Conservation (phyloP, 2,113 vertebrate genomes). For the Pollimyrus isidori region DNA sequence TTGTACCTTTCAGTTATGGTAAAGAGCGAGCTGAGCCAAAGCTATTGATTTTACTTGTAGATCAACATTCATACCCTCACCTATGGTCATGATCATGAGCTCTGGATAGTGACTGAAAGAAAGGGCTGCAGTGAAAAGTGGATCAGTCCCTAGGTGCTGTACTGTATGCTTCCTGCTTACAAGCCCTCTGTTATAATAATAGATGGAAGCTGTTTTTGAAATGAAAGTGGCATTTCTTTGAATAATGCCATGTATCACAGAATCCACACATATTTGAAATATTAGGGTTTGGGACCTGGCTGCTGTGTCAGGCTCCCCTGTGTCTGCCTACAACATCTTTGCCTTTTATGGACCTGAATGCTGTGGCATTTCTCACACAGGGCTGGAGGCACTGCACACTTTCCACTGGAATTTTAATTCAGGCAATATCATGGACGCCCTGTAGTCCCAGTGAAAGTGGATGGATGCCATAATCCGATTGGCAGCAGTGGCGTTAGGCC, state of each 20-base stretch:
- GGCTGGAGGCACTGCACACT: neutral
- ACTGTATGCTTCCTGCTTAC: neutral
- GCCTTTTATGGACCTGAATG: neutral
- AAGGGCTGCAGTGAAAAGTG: neutral
- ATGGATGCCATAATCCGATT: slow-evolving; percentile 53
- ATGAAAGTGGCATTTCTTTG: neutral
- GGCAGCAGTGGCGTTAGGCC: slow-evolving; percentile 41
- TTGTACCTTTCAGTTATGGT: neutral
- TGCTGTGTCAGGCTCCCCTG: no score
- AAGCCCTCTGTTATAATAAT: neutral
- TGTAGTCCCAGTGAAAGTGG: slow-evolving; percentile 26
- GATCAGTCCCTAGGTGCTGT: neutral
- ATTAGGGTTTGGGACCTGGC: neutral
- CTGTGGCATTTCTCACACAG: neutral
- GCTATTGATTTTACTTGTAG: neutral
- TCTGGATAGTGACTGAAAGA: neutral
- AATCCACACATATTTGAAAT: neutral
- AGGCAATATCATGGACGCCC: neutral
- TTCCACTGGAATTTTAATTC: slow-evolving; percentile 1
- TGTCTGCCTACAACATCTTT: neutral
- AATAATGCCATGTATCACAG: neutral
- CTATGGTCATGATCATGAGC: neutral
- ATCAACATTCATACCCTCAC: neutral
- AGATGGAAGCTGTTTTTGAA: neutral
- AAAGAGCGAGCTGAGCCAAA: neutral